These are phyloP conservation scores for Sussaba pulchella DNA, from an alignment of 2,888 invertebrate species.

Conservation along the genomic window DNA sequence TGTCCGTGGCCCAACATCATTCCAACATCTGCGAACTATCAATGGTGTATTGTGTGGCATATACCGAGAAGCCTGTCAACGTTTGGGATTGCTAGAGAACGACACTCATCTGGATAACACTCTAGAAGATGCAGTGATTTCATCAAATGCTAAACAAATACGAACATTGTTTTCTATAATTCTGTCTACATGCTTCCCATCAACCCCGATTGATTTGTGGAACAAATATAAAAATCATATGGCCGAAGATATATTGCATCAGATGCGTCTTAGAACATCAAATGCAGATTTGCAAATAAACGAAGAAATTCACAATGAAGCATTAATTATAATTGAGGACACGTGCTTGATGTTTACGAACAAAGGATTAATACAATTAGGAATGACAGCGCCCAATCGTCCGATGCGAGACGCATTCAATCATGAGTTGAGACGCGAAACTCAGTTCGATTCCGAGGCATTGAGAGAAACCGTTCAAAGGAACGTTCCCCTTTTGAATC, in stretches of 20 bases:
- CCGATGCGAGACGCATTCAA: constrained; percentile 69
- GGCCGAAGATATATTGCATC: constrained; percentile 20
- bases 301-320: no score
- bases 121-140: no score
- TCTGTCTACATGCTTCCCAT: no score
- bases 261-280: not conserved
- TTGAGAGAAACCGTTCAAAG: constrained; percentile 15
- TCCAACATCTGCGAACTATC: not conserved
- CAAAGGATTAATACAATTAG: constrained; percentile 67
- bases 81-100: not conserved
- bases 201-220: no score
- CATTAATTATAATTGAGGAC: not conserved
- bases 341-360: constrained; percentile 6
- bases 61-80: constrained; percentile 1
- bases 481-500: constrained; percentile 36
- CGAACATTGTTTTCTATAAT: no score
- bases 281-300: no score
- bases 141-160: no score
- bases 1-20: no score
- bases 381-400: constrained; percentile 73
- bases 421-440: constrained; percentile 75
- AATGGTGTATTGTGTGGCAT: constrained; percentile 7
- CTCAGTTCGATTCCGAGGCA: constrained; percentile 58
- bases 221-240: constrained; percentile 5
- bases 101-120: no score